Base-by-base conservation (phyloP, 2,888 invertebrate species). In the Sarcophaga rosellei region DNA sequence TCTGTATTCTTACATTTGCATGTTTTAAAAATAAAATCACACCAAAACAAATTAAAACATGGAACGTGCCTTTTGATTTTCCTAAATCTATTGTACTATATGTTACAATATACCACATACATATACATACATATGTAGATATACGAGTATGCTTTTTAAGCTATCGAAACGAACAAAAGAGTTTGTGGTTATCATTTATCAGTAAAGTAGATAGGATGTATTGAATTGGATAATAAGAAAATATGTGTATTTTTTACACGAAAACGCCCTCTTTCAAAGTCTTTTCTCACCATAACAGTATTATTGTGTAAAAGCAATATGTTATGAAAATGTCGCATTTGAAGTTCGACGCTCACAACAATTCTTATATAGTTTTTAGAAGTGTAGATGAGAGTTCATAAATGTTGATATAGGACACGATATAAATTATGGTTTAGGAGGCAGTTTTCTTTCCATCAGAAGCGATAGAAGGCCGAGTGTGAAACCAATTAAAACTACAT, bases 401-500 rank as follows among this genome's bases (percentile, higher is more conserved):
- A 35, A 35, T 35, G 6, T 1, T 35, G 35, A 35, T 5, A 1
- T 6, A 35, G 5, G 0, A 47, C 15, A 47, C 15, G 2, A n/a
- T 61, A n/a, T n/a, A 61, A 17, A 3, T 61, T 61, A 20, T 61
- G 25, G 25, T 11, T 63, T 63, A 15, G 6, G 25, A 12, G 3
- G 23, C 21, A 35, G 68, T 53, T 61, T 73, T 63, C 75, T 78
- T 80, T 93, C 92, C 2, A 70, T 61, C 1, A 89, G 17, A 4
- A 92, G 88, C 4, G 89, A 86, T 0, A 91, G 5, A 4, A 81
- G 68, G 5, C 88, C 90, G 8, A 92, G 17, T 0, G 90, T 10
- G 44, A 90, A 92, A 4, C 93, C 94, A 45, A 90, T 75, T 8
- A 91, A 21, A 6, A 93, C 87, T 15, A 93, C 91, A 85, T 92